These are phyloP conservation scores for Brachymystax lenok DNA, from an alignment of 2,797 vertebrate species.

Conservation along the genomic window DNA sequence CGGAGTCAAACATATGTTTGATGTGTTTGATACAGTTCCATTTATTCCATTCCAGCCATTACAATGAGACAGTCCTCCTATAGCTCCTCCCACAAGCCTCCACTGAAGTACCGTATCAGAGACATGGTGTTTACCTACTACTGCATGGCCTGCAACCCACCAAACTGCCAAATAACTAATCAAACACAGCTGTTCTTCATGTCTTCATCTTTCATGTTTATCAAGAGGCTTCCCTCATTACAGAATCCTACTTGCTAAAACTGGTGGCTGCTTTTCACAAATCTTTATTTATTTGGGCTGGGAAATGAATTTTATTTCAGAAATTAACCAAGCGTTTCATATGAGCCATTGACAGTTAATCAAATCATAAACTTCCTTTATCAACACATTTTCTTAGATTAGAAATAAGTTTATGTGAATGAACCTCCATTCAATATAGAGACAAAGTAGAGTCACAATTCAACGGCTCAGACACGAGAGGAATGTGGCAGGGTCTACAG, in stretches of 20 bases:
- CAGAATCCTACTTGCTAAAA: neutral
- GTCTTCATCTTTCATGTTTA: neutral
- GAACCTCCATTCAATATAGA: neutral
- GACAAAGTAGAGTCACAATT: too few relatives aligned
- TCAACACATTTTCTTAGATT: neutral
- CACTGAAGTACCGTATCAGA: neutral
- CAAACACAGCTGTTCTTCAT: neutral
- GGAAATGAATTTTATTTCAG: neutral
- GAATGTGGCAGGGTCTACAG: too few relatives aligned
- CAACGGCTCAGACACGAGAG: too few relatives aligned
- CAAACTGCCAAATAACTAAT: neutral
- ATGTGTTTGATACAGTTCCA: too few relatives aligned
- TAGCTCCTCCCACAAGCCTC: too few relatives aligned
- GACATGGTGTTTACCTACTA: neutral
- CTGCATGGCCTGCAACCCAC: neutral
- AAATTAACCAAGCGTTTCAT: neutral
- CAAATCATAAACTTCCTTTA: constrained; percentile 18
- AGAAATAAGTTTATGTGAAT: constrained; percentile 32
- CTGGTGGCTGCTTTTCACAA: neutral
- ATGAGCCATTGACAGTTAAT: constrained; percentile 27
- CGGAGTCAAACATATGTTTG: too few relatives aligned
- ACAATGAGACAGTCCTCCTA: too few relatives aligned
- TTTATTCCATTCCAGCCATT: too few relatives aligned
- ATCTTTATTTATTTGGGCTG: neutral
- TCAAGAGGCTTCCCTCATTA: neutral